A percentile compares a stretch with the other conserved stretches of the same genome.
Conservation (phyloP, 2,888 invertebrate genomes). For the Amiota mariae region DNA sequence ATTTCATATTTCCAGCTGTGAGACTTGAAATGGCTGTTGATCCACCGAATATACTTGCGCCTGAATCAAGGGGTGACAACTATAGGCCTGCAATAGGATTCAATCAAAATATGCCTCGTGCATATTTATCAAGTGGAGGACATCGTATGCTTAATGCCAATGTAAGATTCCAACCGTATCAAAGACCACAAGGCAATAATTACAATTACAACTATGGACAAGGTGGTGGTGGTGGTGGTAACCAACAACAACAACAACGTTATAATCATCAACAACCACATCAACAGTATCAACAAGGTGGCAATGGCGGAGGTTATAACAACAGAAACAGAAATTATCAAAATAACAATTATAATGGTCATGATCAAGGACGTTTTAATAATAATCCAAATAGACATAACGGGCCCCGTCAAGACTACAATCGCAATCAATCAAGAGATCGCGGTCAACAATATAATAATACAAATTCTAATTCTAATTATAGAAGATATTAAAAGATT, state of each 20-base stretch:
- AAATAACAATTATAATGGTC: neutral
- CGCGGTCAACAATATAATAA: too few species aligned
- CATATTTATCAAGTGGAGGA: constrained; percentile 80
- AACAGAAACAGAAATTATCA: neutral
- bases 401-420: too few species aligned
- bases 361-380: neutral
- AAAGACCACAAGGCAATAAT: constrained; percentile 73
- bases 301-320: neutral
- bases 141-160: constrained; percentile 79
- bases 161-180: constrained; percentile 54
- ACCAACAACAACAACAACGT: constrained; percentile 27
- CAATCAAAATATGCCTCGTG: constrained; percentile 79
- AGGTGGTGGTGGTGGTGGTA: constrained; percentile 25
- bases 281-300: too few species aligned
- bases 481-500: too few species aligned
- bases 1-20: constrained; percentile 85
- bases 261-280: too few species aligned
- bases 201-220: constrained; percentile 40
- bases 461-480: too few species aligned
- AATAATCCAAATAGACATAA: too few species aligned
- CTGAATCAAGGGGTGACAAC: constrained; percentile 79
- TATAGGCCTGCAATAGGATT: constrained; percentile 75
- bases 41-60: constrained; percentile 85
- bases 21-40: constrained; percentile 80
- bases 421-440: too few species aligned